phyloP scores from a whole-genome alignment of 2,113 vertebrate species.

The Macroglossus sobrinus region DNA sequence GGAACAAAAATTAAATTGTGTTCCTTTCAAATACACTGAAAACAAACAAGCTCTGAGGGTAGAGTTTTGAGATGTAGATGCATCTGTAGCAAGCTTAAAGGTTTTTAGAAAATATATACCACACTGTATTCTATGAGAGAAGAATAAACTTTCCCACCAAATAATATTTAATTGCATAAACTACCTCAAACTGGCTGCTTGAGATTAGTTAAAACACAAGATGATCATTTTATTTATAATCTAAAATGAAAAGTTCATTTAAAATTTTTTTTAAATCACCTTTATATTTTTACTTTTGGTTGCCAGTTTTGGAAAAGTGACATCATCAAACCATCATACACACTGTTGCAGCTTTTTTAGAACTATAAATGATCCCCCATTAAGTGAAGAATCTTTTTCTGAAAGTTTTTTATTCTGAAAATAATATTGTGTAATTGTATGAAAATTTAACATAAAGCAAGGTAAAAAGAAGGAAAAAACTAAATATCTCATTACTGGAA shows the following conservation, averaged over 20 bases:
- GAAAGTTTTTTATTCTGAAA: background rate
- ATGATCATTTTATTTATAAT: background rate
- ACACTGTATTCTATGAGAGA: background rate
- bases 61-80: background rate
- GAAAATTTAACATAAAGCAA: background rate
- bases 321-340: background rate
- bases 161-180: background rate
- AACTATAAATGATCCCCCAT: background rate
- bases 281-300: background rate
- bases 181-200: background rate
- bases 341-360: background rate
- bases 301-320: background rate
- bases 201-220: background rate
- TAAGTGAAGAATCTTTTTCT: background rate
- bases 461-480: background rate
- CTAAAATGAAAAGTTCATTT: conserved; percentile 1
- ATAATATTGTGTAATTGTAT: background rate
- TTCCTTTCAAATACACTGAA: background rate
- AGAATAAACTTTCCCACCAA: background rate
- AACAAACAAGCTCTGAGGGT: background rate
- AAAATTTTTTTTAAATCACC: background rate
- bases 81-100: background rate
- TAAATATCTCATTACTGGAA: background rate
- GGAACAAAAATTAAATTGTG: background rate
- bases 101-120: background rate